These are phyloP conservation scores for Oenanthe oenanthe DNA, from an alignment of 2,113 vertebrate species.

Conservation along the genomic window DNA sequence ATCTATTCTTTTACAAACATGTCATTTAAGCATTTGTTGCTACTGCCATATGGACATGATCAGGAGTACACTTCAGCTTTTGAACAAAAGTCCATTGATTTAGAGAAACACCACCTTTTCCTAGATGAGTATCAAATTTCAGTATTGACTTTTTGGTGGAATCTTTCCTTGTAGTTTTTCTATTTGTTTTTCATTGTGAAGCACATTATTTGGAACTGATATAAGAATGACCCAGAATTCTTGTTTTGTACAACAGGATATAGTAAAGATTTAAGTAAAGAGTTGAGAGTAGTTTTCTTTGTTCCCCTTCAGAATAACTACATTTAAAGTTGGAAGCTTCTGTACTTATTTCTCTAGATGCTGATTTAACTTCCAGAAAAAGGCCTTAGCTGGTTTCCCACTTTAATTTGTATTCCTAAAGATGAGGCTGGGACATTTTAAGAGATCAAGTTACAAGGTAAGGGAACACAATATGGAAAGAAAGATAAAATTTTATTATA, in stretches of 20 bases:
- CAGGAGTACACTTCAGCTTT: not conserved
- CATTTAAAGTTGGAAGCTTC: not conserved
- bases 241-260: not conserved
- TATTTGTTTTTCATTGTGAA: not conserved
- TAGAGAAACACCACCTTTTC: not conserved
- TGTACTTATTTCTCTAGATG: not conserved
- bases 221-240: not conserved
- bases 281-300: not conserved
- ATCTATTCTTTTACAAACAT: not conserved
- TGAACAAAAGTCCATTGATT: not conserved
- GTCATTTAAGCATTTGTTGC: not conserved
- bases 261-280: not conserved
- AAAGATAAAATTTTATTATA: not conserved
- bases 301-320: not conserved
- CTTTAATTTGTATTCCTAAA: not conserved
- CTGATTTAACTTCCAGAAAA: not conserved
- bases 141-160: not conserved
- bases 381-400: not conserved
- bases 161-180: not conserved
- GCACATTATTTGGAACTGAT: not conserved
- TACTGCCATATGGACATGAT: accelerated
- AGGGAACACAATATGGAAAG: not conserved
- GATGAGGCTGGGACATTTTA: not conserved
- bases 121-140: not conserved
- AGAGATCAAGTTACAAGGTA: not conserved